Evolutionary conservation across 1,140 invertebrate species (phyloP).

Genomic region (Matsumurasca onukii): DNA sequence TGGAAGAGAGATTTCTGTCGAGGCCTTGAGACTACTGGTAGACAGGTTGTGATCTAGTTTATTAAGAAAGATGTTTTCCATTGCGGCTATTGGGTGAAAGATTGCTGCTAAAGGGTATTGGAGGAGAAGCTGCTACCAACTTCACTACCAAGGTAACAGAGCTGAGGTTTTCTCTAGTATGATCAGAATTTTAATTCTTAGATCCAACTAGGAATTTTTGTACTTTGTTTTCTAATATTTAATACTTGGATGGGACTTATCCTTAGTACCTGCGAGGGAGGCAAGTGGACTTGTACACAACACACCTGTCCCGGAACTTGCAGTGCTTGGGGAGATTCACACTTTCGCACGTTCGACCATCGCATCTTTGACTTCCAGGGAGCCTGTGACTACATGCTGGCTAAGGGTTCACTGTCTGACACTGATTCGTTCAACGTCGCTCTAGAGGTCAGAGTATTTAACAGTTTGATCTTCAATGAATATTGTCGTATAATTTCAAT

Average conservation of each 20-base stretch:
- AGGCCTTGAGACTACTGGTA: too few relatives aligned
- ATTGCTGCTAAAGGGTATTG: too few relatives aligned
- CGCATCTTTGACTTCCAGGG: slow-evolving; percentile 85
- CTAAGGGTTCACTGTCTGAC: slow-evolving; percentile 62
- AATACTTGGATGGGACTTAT: too few relatives aligned
- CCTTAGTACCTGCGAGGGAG: slow-evolving; percentile 61
- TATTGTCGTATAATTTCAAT: neutral
- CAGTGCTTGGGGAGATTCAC: slow-evolving; percentile 81
- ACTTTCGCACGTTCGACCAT: slow-evolving; percentile 85
- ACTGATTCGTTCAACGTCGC: slow-evolving; percentile 68
- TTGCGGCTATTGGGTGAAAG: too few relatives aligned
- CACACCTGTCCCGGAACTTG: slow-evolving; percentile 66
- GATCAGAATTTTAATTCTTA: neutral
- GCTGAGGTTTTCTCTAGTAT: neutral
- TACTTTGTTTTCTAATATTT: neutral
- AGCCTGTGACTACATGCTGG: slow-evolving; percentile 80
- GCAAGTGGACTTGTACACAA: slow-evolving; percentile 68
- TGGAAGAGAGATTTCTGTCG: too few relatives aligned
- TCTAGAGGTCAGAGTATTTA: slow-evolving; percentile 65
- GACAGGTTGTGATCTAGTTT: too few relatives aligned
- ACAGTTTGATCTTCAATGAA: slow-evolving; percentile 7
- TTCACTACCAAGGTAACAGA: too few relatives aligned
- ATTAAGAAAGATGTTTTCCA: too few relatives aligned
- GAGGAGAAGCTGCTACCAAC: too few relatives aligned
- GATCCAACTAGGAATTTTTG: neutral